Evolutionary conservation across 2,113 vertebrate species (phyloP).

Genomic region (Pseudopodoces humilis): DNA sequence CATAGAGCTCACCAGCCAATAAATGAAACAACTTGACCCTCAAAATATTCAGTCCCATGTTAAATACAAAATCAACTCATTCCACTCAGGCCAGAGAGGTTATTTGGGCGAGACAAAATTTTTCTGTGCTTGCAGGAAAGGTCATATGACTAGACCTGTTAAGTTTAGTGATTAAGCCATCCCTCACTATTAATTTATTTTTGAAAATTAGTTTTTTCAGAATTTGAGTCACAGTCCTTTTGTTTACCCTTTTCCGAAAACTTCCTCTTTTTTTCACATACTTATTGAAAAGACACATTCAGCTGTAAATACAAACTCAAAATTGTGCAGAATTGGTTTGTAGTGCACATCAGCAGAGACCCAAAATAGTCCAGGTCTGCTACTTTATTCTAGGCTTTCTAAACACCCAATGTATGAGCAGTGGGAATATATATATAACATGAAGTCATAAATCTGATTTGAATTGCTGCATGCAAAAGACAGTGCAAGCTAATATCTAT

Average conservation of each 20-base stretch:
- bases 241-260: neutral
- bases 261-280: neutral
- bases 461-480: slow-evolving; percentile 4
- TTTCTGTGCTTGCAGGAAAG: neutral
- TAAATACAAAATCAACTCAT: neutral
- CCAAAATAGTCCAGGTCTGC: neutral
- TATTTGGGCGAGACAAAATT: neutral
- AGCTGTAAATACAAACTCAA: neutral
- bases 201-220: neutral
- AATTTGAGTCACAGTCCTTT: neutral
- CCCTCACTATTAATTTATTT: neutral
- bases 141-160: neutral
- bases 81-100: neutral
- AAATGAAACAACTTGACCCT: neutral
- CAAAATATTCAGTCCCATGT: neutral
- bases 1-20: neutral
- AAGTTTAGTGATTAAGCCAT: neutral
- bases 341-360: neutral
- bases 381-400: neutral
- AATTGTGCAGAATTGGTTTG: neutral
- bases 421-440: neutral
- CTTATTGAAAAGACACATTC: neutral
- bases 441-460: slow-evolving; percentile 16
- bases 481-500: slow-evolving; percentile 13
- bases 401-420: neutral